phyloP scores from a whole-genome alignment of 2,797 vertebrate species.

The Fistularia tabacaria region DNA sequence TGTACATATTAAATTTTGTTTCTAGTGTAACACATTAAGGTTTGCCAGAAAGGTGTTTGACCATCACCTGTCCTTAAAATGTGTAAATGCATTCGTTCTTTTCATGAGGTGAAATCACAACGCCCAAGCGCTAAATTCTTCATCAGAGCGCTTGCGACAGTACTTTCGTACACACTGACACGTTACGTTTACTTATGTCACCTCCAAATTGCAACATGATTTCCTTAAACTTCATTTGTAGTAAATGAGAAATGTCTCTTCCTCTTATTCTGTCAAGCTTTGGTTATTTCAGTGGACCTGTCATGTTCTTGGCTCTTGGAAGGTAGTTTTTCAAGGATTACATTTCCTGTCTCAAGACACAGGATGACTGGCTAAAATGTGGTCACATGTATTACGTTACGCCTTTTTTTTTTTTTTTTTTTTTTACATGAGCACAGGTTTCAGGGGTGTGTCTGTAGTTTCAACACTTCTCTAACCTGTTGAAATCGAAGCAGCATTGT shows the following conservation, averaged over 20 bases:
- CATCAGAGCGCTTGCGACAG: no score
- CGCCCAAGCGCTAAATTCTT: no score
- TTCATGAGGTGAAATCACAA: no score
- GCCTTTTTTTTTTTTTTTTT: slow-evolving; percentile 11
- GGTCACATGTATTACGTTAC: slow-evolving; percentile 19
- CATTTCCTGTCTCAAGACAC: slow-evolving; percentile 46
- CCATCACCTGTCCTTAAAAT: no score
- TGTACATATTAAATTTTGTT: no score
- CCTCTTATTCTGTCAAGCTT: slow-evolving; percentile 13
- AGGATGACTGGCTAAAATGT: slow-evolving; percentile 1
- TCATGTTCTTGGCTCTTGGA: no score
- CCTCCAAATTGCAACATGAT: slow-evolving; percentile 35
- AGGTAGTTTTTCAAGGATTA: not conserved
- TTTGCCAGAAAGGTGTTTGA: no score
- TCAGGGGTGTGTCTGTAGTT: slow-evolving; percentile 29
- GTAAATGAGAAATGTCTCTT: slow-evolving; percentile 20
- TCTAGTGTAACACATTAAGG: no score
- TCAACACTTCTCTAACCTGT: slow-evolving; percentile 35
- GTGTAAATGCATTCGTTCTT: no score
- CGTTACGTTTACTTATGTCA: slow-evolving; percentile 6
- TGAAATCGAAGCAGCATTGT: slow-evolving; percentile 29
- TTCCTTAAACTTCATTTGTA: slow-evolving; percentile 20
- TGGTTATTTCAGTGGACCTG: no score
- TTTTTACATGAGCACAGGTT: slow-evolving; percentile 15
- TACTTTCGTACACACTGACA: not conserved